Conservation (phyloP, 2,797 vertebrate genomes). For the Melanotaenia maccullochi region DNA sequence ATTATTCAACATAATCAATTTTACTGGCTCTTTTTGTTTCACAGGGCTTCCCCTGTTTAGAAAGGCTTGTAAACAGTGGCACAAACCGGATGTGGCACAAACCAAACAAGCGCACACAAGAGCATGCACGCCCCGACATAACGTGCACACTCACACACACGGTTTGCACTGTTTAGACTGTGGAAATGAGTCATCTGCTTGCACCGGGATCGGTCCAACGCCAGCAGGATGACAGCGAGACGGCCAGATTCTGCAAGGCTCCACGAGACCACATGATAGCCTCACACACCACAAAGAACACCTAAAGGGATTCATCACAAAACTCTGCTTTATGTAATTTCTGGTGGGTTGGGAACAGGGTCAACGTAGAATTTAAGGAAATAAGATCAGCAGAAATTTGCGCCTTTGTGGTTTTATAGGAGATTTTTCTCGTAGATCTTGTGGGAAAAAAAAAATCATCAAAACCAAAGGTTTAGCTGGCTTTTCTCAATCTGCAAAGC, state of each 20-base stretch:
- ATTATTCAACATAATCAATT: conserved; percentile 69
- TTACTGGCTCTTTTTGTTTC: conserved; percentile 66
- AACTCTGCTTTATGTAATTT: conserved; percentile 44
- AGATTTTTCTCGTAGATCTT: conserved; percentile 22
- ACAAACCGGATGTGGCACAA: conserved; percentile 27
- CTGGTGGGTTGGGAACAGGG: conserved; percentile 26
- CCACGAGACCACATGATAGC: conserved; percentile 50
- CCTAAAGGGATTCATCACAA: conserved; percentile 56
- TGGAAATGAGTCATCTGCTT: conserved; percentile 73
- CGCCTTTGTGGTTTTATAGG: not conserved
- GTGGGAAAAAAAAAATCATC: conserved; percentile 17
- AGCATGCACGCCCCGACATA: conserved; percentile 20
- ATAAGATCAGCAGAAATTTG: conserved; percentile 26
- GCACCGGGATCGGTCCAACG: conserved; percentile 57
- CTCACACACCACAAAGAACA: conserved; percentile 55
- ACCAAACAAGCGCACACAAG: conserved; percentile 58
- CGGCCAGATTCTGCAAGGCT: conserved; percentile 63
- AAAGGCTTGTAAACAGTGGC: conserved; percentile 76
- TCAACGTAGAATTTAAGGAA: conserved; percentile 28
- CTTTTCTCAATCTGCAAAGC: not conserved
- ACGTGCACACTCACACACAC: conserved; percentile 51
- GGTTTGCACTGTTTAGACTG: conserved; percentile 74
- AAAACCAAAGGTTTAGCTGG: conserved; percentile 15
- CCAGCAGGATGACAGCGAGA: conserved; percentile 62
- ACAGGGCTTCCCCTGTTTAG: conserved; percentile 79